Evolutionary conservation across 2,888 invertebrate species (phyloP).

Genomic region (Drosophila flavopinicola): DNA sequence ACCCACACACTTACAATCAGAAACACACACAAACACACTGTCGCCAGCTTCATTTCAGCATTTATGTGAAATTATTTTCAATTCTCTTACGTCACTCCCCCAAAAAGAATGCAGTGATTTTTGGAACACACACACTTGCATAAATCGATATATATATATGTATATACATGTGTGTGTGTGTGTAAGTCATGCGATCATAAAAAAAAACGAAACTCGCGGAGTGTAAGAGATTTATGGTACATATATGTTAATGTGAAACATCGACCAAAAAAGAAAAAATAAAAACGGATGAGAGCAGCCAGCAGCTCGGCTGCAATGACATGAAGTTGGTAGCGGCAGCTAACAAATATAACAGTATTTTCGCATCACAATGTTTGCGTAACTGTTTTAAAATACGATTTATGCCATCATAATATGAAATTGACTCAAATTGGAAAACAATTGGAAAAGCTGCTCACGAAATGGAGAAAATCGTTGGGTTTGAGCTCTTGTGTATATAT

Average conservation of each 20-base stretch:
- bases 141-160: constrained; percentile 39
- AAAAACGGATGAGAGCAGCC: constrained; percentile 1
- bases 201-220: constrained; percentile 5
- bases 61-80: constrained; percentile 64
- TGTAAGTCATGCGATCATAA: constrained; percentile 48
- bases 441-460: background rate
- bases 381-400: constrained; percentile 56
- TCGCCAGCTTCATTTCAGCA: constrained; percentile 33
- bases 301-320: background rate
- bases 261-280: too few relatives aligned
- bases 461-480: background rate
- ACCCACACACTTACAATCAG: too few relatives aligned
- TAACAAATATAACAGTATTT: constrained; percentile 3
- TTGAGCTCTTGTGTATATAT: background rate
- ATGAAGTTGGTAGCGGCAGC: background rate
- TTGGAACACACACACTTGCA: constrained; percentile 25
- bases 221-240: constrained; percentile 53
- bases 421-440: constrained; percentile 37
- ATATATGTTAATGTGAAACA: constrained; percentile 44
- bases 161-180: too few relatives aligned
- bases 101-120: constrained; percentile 49
- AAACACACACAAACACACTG: constrained; percentile 2
- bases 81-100: constrained; percentile 39
- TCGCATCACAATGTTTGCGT: constrained; percentile 9
- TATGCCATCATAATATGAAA: constrained; percentile 51